A percentile compares a stretch with the other conserved stretches of the same genome.
phyloP scores from a whole-genome alignment of 2,113 vertebrate species.

The Callochromis pleurospilus region DNA sequence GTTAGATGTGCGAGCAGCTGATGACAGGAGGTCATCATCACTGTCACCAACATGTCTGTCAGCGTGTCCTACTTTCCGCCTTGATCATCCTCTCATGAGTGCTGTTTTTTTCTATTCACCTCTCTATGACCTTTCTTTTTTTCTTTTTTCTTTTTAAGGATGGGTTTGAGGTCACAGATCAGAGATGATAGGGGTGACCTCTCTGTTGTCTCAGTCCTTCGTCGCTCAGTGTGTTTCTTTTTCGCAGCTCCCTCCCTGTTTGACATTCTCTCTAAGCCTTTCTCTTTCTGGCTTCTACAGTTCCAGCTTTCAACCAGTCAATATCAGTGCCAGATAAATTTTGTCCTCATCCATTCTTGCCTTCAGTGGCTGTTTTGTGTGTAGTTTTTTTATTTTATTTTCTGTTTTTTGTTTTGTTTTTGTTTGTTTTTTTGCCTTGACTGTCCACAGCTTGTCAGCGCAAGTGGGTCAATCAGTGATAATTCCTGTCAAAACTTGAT shows the following conservation, averaged over 20 bases:
- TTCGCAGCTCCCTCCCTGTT: not conserved
- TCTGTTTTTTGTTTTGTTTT: not conserved
- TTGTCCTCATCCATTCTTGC: not conserved
- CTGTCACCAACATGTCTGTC: not conserved
- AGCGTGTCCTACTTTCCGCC: not conserved
- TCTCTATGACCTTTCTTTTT: not conserved
- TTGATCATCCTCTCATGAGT: not conserved
- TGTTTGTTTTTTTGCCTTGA: not conserved
- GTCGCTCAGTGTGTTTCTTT: slow-evolving; percentile 17
- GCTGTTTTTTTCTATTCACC: not conserved
- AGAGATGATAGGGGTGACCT: slow-evolving; percentile 23
- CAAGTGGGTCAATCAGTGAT: not conserved
- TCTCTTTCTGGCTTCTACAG: not conserved
- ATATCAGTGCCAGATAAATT: slow-evolving; percentile 6
- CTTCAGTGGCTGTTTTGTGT: not conserved
- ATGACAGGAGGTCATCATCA: slow-evolving; percentile 33
- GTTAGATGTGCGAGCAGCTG: not conserved
- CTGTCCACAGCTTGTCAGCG: not conserved
- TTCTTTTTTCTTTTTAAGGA: not conserved
- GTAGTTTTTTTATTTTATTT: not conserved
- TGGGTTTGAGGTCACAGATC: slow-evolving; percentile 22
- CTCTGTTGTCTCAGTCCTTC: slow-evolving; percentile 13
- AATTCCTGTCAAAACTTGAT: slow-evolving; percentile 17
- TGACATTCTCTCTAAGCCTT: not conserved
- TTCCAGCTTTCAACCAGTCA: not conserved